Evolutionary conservation across 2,888 invertebrate genomes (phyloP).

Genomic region (Chrysotoxum bicinctum): DNA sequence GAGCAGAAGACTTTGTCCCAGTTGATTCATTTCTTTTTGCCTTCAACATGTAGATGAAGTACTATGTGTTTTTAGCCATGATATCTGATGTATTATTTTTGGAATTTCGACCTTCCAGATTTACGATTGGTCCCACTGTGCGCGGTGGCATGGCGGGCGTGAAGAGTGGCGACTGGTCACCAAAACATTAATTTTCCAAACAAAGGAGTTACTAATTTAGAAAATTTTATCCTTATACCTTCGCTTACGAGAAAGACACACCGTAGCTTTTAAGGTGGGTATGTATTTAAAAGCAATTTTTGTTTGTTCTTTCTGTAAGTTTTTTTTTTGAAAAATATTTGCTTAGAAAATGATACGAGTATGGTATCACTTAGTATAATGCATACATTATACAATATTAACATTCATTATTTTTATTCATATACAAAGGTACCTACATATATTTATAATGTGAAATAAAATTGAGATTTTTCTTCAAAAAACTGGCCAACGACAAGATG

Average conservation of each 20-base stretch:
- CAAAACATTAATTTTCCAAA: constrained; percentile 50
- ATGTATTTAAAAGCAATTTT: constrained; percentile 22
- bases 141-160: neutral
- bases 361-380: neutral
- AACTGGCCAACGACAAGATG: too few relatives aligned
- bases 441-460: neutral
- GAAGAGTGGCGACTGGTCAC: neutral
- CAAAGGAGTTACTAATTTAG: constrained; percentile 60
- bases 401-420: neutral
- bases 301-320: neutral
- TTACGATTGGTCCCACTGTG: too few relatives aligned
- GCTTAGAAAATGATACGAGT: constrained; percentile 9
- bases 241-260: neutral
- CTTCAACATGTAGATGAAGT: too few relatives aligned
- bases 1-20: too few relatives aligned
- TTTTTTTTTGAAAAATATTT: constrained; percentile 11
- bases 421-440: neutral
- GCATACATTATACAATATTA: neutral
- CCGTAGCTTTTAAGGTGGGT: constrained; percentile 20
- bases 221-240: constrained; percentile 41
- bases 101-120: too few relatives aligned
- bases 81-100: too few relatives aligned
- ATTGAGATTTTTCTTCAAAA: neutral
- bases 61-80: too few relatives aligned
- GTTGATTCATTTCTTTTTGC: too few relatives aligned